Percentiles rank a stretch among this genome's conserved stretches.
Conservation (phyloP, 2,113 vertebrate species). For the Maccullochella peelii region DNA sequence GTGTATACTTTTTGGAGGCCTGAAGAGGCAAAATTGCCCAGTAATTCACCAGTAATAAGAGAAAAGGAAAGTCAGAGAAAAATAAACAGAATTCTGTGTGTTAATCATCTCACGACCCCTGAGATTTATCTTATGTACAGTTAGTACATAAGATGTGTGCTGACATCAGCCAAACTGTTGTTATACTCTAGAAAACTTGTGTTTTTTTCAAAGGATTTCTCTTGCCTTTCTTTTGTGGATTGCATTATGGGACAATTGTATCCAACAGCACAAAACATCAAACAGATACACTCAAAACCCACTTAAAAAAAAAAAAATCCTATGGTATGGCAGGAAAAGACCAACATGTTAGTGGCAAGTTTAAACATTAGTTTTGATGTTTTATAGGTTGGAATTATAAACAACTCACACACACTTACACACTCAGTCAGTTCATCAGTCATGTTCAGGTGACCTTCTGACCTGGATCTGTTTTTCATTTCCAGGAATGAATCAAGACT, state of each 20-base stretch:
- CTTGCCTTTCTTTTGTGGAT: background rate
- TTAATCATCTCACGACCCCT: background rate
- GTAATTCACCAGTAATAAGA: background rate
- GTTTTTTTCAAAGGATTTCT: too few relatives aligned
- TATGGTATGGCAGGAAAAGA: background rate
- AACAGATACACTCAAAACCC: background rate
- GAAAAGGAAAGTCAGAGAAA: background rate
- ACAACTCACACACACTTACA: background rate
- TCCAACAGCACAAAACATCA: too few relatives aligned
- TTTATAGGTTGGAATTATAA: conserved; percentile 22
- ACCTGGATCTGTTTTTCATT: conserved; percentile 40
- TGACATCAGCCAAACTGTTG: background rate
- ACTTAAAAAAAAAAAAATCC: background rate
- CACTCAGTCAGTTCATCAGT: background rate
- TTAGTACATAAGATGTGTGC: background rate
- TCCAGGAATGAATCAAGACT: conserved; percentile 89
- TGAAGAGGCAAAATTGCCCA: background rate
- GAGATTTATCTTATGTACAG: background rate
- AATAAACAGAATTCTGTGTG: background rate
- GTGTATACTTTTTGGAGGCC: background rate
- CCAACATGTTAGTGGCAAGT: background rate
- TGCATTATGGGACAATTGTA: background rate
- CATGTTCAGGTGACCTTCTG: background rate
- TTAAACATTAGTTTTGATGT: background rate
- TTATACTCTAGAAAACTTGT: background rate